phyloP scores from a whole-genome alignment of 1,140 invertebrate genomes.

The Drosophila trapezifrons region DNA sequence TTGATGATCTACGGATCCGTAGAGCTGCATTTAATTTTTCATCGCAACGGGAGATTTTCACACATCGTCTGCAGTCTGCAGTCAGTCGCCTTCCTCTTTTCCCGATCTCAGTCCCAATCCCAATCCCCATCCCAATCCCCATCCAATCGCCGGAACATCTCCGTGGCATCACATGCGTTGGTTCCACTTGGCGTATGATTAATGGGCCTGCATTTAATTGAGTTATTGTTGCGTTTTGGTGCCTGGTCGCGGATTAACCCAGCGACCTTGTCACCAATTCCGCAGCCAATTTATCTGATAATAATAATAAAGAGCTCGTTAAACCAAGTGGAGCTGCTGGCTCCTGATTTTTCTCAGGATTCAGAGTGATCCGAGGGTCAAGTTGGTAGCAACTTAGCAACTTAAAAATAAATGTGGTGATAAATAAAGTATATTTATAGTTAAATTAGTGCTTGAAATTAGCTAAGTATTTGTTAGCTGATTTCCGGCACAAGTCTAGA shows the following conservation, averaged over 20 bases:
- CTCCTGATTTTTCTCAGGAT: background rate
- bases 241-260: constrained; percentile 65
- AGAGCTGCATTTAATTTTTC: constrained; percentile 83
- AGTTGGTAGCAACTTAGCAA: background rate
- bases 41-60: constrained; percentile 81
- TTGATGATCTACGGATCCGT: constrained; percentile 78
- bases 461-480: too few species aligned
- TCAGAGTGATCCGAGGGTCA: background rate
- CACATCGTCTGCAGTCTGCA: constrained; percentile 57
- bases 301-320: constrained; percentile 5
- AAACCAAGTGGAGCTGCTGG: constrained; percentile 2
- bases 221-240: constrained; percentile 66
- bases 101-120: too few species aligned
- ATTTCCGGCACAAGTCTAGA: too few species aligned
- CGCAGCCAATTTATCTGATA: constrained; percentile 24
- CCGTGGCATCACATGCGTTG: constrained; percentile 10
- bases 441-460: too few species aligned
- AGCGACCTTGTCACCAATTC: constrained; percentile 72
- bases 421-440: background rate
- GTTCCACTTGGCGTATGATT: constrained; percentile 72
- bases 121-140: constrained; percentile 5
- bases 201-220: constrained; percentile 74
- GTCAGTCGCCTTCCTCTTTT: background rate
- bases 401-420: background rate
- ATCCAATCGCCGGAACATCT: constrained; percentile 27